Base-by-base conservation (phyloP, 2,113 vertebrate genomes). In the Ovibos moschatus region DNA sequence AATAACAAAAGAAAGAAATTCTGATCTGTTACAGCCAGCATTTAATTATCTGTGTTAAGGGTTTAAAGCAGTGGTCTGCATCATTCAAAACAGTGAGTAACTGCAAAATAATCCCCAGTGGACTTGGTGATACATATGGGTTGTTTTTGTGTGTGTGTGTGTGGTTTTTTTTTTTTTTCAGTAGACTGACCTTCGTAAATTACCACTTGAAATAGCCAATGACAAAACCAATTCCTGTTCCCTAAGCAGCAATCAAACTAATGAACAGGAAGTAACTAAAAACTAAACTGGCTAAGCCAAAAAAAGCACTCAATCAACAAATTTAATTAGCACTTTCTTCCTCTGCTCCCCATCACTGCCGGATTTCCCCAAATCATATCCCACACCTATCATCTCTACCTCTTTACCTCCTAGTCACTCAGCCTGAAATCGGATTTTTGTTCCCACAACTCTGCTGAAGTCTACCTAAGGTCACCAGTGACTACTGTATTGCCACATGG, bases 261-360 rank as follows among this genome's bases (percentile, higher is more conserved):
- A 97, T 91, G 93, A 86, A 64, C 86, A 93, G 97, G 96, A 97
- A 97, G 97, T 97, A 97, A 97, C 93, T 94, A 97, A 98, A 67
- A 96, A 96, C 82, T 97, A 93, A 95, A 91, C 50, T 33, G 62
- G 93, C 27, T 64, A 92, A 96, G 84, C 92, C 43, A 82, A 96
- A 86, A 81, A 93, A 95, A 57, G 30, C 71, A 40, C 87, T 98
- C 94, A 30, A 82, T 98, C 95, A 96, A 97, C 88, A 96, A 78
- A 94, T 96, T 94, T 93, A 97, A 97, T 97, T 79, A 97, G 85
- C 93, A 60, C 89, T 74, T 82, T 19, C 71, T 96, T 96, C 11
- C 50, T 62, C 51, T 23, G 74, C 4, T 33, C 21, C 30, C 8
- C 33, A 10, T 40, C 23, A 16, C 21, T n/a, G 62, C n/a, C 55